Evolutionary conservation across 2,888 invertebrate species (phyloP), one percentile per base, ranked within the genome.

Genomic region (Phragmatobia fuliginosa): DNA sequence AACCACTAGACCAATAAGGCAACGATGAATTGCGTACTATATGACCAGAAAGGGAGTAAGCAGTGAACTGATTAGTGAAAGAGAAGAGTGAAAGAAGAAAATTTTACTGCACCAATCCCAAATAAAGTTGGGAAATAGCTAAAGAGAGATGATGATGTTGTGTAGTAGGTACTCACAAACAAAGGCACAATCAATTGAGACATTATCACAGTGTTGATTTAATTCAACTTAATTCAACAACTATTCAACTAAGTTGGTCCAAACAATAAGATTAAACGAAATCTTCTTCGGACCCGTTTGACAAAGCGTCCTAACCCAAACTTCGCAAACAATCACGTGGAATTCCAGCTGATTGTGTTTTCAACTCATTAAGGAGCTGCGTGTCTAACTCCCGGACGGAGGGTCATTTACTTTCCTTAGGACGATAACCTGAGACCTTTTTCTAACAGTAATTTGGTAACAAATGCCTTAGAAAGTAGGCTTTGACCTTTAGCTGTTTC

Each of bases 311-410:
- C 59, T 36, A 61, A 68, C 71, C 78, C 75, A 36, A 79, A 81
- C 56, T 73, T 80, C 21, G 72, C 67, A 68, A 82, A 81, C 86
- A 86, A 83, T 86, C 83, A 79, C 85, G 78, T 65, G 75, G 74
- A 75, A 78, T 78, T 77, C 76, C 80, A 73, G 75, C 77, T 77
- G 83, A 86, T 85, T 84, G 85, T 86, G 83, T 86, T 87, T 77
- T 80, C 81, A 85, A 85, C 84, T 85, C 84, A 83, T 87, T 87
- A 87, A 79, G 78, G 70, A 75, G 65, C 63, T 70, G 63, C 60
- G 56, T 60, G 56, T 36, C 56, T 62, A 62, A 72, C 68, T 62
- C 68, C 66, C 31, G 61, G 61, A 58, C 38, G 62, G 11, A 25
- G 67, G 28, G 67, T 60, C 68, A 62, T 66, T 72, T 62, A 66